Base-by-base conservation (phyloP, 2,113 vertebrate species). In the Myiopsitta monachus region DNA sequence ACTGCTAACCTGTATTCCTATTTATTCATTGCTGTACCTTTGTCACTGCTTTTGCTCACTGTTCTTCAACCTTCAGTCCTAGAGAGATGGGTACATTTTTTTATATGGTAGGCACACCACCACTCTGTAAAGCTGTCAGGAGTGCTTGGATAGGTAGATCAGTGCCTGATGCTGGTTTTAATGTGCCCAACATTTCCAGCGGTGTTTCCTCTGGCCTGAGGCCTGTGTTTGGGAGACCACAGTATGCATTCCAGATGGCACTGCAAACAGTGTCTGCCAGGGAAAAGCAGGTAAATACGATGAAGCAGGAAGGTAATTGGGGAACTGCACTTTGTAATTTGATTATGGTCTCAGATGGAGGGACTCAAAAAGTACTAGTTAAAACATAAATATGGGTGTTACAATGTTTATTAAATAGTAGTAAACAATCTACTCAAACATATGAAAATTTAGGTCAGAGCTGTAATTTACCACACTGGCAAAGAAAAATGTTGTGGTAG, bases 251-350 rank as follows among this genome's bases (percentile, higher is more conserved):
- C 84, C 93, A 93, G 62, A 74, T 83, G 81, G 74, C 79, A 41
- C 19, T 19, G 49, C 80, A 93, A 88, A 90, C 72, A 73, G 57
- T 2, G 14, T 80, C 92, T 96, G 94, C 96, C 62, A 68, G 74
- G 92, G 39, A 90, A 78, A 95, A 95, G 17, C 77, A 96, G 96
- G 93, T 96, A 97, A 95, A 97, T 93, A 90, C n/a, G 92, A 85
- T 90, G 95, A 96, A 97, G 69, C 81, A 74, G 90, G 73, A 86
- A 95, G 69, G 54, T 90, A 94, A 88, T 1, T 61, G 66, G 31
- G 83, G 49, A 87, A 47, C 54, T 41, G 54, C 77, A 74, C 38
- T 70, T 39, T 0, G 0, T 85, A 84, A 82, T 95, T 86, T 27
- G 41, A 68, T 93, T 94, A 72, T 72, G 33, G 28, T 23, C 46